These are phyloP conservation scores for Dinoponera quadriceps DNA, from an alignment of 1,140 invertebrate genomes.

Conservation along the genomic window DNA sequence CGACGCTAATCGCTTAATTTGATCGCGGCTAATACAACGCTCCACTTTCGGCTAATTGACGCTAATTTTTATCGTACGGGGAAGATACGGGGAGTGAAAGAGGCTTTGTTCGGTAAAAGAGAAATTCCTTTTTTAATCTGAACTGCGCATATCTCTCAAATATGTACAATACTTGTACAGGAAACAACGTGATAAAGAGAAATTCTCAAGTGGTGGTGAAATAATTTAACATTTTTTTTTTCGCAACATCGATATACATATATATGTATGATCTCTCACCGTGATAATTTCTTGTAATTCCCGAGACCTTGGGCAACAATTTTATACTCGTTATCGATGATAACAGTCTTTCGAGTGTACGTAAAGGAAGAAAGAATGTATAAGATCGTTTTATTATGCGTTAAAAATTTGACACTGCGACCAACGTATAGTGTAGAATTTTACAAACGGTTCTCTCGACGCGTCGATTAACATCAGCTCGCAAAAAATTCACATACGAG, in stretches of 20 bases:
- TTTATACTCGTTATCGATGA: too few species aligned
- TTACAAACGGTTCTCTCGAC: slow-evolving; percentile 15
- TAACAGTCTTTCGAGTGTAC: too few species aligned
- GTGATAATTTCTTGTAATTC: too few species aligned
- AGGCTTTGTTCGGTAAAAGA: neutral
- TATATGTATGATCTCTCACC: neutral
- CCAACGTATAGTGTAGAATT: neutral
- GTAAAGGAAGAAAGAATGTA: slow-evolving; percentile 11
- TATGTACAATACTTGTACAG: slow-evolving; percentile 21
- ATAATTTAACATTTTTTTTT: slow-evolving; percentile 19
- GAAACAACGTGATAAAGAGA: neutral
- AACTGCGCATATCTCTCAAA: slow-evolving; percentile 31
- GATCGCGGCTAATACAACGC: too few species aligned
- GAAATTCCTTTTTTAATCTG: slow-evolving; percentile 18
- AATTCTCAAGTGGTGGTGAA: slow-evolving; percentile 2
- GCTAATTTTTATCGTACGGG: neutral
- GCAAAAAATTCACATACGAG: slow-evolving; percentile 13
- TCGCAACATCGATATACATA: neutral
- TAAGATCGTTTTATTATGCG: neutral
- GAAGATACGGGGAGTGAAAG: neutral
- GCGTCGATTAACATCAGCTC: slow-evolving; percentile 4
- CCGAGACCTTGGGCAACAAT: too few species aligned
- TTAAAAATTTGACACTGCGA: neutral
- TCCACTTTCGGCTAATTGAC: neutral
- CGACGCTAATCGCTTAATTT: neutral